Base-by-base conservation (phyloP, 2,888 invertebrate species). In the Lysandra bellargus region DNA sequence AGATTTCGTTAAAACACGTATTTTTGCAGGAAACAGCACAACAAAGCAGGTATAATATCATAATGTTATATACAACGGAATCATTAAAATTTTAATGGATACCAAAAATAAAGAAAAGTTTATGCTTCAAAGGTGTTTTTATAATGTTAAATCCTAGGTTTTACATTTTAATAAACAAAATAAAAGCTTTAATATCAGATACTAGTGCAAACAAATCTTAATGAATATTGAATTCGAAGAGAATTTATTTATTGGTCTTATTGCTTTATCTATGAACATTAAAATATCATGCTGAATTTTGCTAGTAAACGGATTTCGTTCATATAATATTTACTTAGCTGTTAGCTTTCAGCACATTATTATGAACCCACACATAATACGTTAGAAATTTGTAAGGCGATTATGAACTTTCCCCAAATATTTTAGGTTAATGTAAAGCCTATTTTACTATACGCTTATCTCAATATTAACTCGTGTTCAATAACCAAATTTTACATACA, bases 361-460 rank as follows among this genome's bases (percentile, higher is more conserved):
- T 44, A 5, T 74, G 49, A 23, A 74, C 44, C 9, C 40, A 74
- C 40, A 74, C 40, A 44, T 40, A 40, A 23, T 74, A 74, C n/a
- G 40, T 74, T 74, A 14, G 9, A 44, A 74, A 74, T 44, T 74
- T 23, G 44, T 23, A 74, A 74, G 17, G 44, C 49, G 49, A 44
- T 74, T 74, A 74, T 74, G 49, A 30, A 74, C 74, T 44, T 74
- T 49, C 44, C 73, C 14, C 44, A 74, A 74, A 74, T 23, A 74
- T 73, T 73, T 73, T 40, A 14, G n/a, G 14, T 37, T 14, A n/a
- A 40, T 14, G 6, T 73, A 73, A 73, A 73, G 17, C n/a, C 17
- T 74, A 74, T 40, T 74, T 49, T 74, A 44, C 4, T 49, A 23
- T 74, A 44, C 23, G 40, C 17, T 14, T 14, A 60, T n/a, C 60